These are phyloP conservation scores for Calidris pygmaea DNA, from an alignment of 2,113 vertebrate species.

Conservation along the genomic window DNA sequence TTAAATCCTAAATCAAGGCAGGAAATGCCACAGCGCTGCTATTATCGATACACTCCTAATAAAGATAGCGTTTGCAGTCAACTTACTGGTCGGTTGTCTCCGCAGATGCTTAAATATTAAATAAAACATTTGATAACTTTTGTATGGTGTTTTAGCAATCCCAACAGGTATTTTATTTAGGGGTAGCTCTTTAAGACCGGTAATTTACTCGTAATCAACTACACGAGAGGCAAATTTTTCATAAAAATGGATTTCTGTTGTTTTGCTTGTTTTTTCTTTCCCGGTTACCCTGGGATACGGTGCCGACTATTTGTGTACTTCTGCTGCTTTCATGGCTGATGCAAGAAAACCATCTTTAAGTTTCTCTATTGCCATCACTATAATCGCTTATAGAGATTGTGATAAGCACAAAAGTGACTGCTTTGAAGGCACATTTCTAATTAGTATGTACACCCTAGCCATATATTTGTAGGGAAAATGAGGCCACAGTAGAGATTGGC, in stretches of 20 bases:
- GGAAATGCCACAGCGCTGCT: not conserved
- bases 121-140: not conserved
- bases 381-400: too few relatives aligned
- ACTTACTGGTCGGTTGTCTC: not conserved
- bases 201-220: not conserved
- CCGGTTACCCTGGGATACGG: not conserved
- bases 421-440: not conserved
- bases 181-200: not conserved
- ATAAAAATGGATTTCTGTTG: not conserved
- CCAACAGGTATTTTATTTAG: not conserved
- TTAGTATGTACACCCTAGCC: too few relatives aligned
- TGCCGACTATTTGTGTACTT: not conserved
- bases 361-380: too few relatives aligned
- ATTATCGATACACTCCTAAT: not conserved
- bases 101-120: not conserved
- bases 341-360: not conserved
- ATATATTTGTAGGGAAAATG: not conserved
- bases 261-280: not conserved
- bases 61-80: not conserved
- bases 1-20: not conserved
- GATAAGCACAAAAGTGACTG: too few relatives aligned
- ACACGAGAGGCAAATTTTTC: not conserved
- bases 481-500: not conserved
- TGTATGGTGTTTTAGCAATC: not conserved
- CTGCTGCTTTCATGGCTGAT: not conserved